phyloP scores from a whole-genome alignment of 1,140 invertebrate species.

The Hydropsyche tenuis region DNA sequence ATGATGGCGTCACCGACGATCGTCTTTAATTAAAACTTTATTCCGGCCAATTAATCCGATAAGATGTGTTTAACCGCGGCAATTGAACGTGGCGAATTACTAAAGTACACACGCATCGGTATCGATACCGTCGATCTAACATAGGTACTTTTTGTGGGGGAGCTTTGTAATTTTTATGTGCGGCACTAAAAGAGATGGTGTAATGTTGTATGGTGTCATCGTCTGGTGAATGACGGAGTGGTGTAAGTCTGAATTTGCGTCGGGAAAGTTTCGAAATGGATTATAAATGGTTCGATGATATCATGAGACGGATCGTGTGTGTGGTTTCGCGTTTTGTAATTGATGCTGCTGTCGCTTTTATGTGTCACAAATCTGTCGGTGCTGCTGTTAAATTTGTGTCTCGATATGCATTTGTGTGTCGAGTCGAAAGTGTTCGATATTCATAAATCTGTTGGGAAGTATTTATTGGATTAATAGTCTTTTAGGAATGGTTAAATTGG shows the following conservation, averaged over 20 bases:
- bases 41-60: slow-evolving; percentile 33
- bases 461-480: no score
- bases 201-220: no score
- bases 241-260: not conserved
- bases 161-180: slow-evolving; percentile 9
- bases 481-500: no score
- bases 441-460: no score
- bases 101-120: not conserved
- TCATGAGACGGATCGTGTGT: not conserved
- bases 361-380: not conserved
- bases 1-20: not conserved
- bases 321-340: not conserved
- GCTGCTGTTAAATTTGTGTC: not conserved
- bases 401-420: no score
- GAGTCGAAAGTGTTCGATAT: no score
- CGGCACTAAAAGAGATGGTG: not conserved
- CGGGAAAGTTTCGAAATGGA: not conserved
- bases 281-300: not conserved
- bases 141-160: not conserved
- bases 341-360: not conserved
- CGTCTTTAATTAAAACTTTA: slow-evolving; percentile 29
- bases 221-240: no score
- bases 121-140: not conserved
- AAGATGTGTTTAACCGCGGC: slow-evolving; percentile 24
- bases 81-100: slow-evolving; percentile 34